Conservation (phyloP, 2,888 invertebrate genomes). For the Fragum whitleyi region DNA sequence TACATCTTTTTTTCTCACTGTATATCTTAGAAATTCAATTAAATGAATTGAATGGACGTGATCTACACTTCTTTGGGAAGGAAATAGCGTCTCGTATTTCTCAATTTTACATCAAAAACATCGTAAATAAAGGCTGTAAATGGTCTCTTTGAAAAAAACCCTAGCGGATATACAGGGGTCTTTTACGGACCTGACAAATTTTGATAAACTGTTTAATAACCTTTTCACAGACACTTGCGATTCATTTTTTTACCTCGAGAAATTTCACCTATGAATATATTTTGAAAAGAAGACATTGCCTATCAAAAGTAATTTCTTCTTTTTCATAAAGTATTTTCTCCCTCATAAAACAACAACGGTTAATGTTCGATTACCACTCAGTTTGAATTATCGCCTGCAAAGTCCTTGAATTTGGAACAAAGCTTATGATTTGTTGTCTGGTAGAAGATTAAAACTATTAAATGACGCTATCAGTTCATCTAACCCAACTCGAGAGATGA, state of each 20-base stretch:
- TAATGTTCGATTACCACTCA: too few species aligned
- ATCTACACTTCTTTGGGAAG: slow-evolving; percentile 9
- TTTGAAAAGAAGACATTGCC: too few species aligned
- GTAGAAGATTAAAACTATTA: too few species aligned
- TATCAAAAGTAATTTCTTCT: too few species aligned
- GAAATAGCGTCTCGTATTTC: slow-evolving; percentile 21
- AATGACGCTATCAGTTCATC: too few species aligned
- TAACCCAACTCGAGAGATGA: too few species aligned
- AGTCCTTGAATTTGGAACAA: too few species aligned
- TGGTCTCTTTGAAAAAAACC: slow-evolving; percentile 2
- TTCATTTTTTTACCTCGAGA: not conserved
- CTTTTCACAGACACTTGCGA: not conserved
- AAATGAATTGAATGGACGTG: slow-evolving; percentile 8
- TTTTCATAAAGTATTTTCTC: too few species aligned
- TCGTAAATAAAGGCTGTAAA: slow-evolving; percentile 12
- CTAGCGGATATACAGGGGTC: slow-evolving; percentile 4
- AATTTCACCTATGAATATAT: too few species aligned
- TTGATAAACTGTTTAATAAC: slow-evolving; percentile 18
- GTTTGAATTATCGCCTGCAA: too few species aligned
- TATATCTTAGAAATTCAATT: slow-evolving; percentile 20
- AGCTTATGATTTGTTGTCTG: too few species aligned
- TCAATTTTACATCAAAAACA: slow-evolving; percentile 16
- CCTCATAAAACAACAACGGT: too few species aligned
- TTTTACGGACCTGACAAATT: slow-evolving; percentile 22
- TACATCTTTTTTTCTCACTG: slow-evolving; percentile 12